phyloP scores from a whole-genome alignment of 2,888 invertebrate genomes.

The Idaea straminata region DNA sequence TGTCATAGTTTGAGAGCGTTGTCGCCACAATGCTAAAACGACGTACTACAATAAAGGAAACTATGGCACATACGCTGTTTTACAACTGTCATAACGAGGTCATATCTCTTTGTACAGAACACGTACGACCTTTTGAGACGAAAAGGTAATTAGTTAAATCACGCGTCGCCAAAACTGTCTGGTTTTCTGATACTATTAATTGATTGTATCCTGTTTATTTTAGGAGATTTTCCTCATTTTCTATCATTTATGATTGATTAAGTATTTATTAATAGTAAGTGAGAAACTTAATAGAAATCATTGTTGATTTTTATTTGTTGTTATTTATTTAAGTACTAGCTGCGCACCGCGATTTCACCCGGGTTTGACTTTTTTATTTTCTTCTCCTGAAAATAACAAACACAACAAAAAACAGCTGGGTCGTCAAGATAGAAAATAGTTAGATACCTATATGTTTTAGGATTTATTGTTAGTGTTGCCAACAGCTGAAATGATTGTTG shows the following conservation, averaged over 20 bases:
- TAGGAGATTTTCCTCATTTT: background rate
- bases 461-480: background rate
- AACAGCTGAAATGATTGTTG: background rate
- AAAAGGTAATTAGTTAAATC: slow-evolving; percentile 65
- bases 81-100: slow-evolving; percentile 46
- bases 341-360: too few species aligned
- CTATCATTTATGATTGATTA: background rate
- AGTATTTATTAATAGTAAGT: too few species aligned
- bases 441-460: background rate
- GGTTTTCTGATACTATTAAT: slow-evolving; percentile 32
- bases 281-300: too few species aligned
- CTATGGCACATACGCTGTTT: slow-evolving; percentile 48
- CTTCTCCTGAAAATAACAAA: too few species aligned
- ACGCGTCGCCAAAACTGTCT: slow-evolving; percentile 42
- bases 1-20: slow-evolving; percentile 68
- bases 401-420: too few species aligned
- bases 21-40: slow-evolving; percentile 43
- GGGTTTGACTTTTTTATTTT: too few species aligned
- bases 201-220: slow-evolving; percentile 29
- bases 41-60: slow-evolving; percentile 48
- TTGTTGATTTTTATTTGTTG: too few species aligned
- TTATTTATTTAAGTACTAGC: too few species aligned
- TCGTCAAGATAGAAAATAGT: too few species aligned
- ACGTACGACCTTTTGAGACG: slow-evolving; percentile 69
- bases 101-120: slow-evolving; percentile 58